Conservation (phyloP, 2,888 invertebrate genomes). For the Boloria selene region DNA sequence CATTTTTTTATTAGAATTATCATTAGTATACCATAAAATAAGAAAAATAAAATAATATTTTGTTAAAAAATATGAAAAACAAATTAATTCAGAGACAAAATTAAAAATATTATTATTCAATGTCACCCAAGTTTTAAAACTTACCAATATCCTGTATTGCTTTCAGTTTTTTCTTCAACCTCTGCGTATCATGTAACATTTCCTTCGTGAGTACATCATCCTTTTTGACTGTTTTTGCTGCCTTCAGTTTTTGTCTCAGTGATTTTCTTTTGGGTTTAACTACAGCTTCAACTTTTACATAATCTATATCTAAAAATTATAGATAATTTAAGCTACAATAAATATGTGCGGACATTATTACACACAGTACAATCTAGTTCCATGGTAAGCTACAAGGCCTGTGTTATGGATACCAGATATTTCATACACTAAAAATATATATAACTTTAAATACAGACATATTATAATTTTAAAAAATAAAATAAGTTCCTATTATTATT, state of each 20-base stretch:
- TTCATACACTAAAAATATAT: too few relatives aligned
- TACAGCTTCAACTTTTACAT: neutral
- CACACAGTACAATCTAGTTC: too few relatives aligned
- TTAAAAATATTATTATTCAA: too few relatives aligned
- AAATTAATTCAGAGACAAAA: neutral
- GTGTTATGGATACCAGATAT: too few relatives aligned
- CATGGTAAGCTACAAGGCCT: too few relatives aligned
- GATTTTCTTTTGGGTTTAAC: slow-evolving; percentile 8
- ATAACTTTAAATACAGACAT: too few relatives aligned
- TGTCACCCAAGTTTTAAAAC: slow-evolving; percentile 9
- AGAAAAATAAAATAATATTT: too few relatives aligned
- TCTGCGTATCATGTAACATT: slow-evolving; percentile 29
- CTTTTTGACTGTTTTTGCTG: slow-evolving; percentile 5
- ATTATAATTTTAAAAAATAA: too few relatives aligned
- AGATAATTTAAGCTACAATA: neutral
- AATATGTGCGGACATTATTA: too few relatives aligned
- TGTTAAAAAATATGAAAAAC: neutral
- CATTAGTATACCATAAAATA: too few relatives aligned
- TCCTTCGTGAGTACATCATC: slow-evolving; percentile 39
- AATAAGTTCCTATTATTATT: too few relatives aligned
- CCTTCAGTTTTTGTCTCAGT: slow-evolving; percentile 11
- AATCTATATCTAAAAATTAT: slow-evolving; percentile 1
- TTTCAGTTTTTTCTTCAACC: slow-evolving; percentile 45
- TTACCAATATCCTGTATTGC: slow-evolving; percentile 44
- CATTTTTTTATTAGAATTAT: too few relatives aligned